A percentile compares a stretch with the other conserved stretches of the same genome.
Evolutionary conservation across 2,113 vertebrate species (phyloP).

Genomic region (Amblyopsis rosae): DNA sequence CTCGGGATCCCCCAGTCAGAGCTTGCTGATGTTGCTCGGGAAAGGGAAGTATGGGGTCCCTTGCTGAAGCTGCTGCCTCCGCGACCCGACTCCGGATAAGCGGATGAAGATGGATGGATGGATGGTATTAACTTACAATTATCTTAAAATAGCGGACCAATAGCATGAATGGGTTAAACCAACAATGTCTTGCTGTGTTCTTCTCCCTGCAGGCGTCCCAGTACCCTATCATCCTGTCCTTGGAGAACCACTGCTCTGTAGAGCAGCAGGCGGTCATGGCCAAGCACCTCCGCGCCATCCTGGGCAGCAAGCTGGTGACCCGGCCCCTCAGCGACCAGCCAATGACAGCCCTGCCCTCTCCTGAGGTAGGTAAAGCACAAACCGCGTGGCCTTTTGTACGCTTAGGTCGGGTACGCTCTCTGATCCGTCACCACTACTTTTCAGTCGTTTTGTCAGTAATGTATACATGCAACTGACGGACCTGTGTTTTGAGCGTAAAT

Average conservation of each 20-base stretch:
- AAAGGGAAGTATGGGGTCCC: too few relatives aligned
- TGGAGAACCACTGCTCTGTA: slow-evolving; percentile 95
- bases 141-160: neutral
- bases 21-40: too few relatives aligned
- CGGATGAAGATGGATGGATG: too few relatives aligned
- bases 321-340: slow-evolving; percentile 70
- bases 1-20: too few relatives aligned
- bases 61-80: too few relatives aligned
- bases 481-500: neutral
- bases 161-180: slow-evolving; percentile 23
- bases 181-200: slow-evolving; percentile 5
- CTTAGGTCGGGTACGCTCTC: neutral
- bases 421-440: too few relatives aligned
- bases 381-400: neutral
- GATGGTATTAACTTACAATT: too few relatives aligned
- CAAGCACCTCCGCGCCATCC: slow-evolving; percentile 83
- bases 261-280: slow-evolving; percentile 95
- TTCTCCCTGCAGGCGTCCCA: slow-evolving; percentile 78
- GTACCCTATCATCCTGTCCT: slow-evolving; percentile 91
- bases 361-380: slow-evolving; percentile 78
- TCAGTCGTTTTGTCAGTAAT: too few relatives aligned
- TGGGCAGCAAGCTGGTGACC: slow-evolving; percentile 86
- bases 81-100: too few relatives aligned
- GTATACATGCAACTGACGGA: too few relatives aligned
- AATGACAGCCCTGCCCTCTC: slow-evolving; percentile 82